Evolutionary conservation across 2,113 vertebrate species (phyloP).

Genomic region (Macrotus californicus): DNA sequence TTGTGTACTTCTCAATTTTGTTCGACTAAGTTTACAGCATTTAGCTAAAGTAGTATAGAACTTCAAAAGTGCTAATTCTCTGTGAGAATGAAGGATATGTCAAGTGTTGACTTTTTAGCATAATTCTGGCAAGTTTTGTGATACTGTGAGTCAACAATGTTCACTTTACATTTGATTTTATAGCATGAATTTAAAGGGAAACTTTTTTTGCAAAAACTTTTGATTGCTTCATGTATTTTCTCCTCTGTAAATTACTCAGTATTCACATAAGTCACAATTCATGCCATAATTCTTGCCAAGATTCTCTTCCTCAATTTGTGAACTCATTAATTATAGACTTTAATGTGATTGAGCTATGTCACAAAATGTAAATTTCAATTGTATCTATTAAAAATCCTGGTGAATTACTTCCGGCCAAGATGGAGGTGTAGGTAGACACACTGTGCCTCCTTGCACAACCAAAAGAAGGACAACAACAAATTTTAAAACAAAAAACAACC

Average conservation of each 20-base stretch:
- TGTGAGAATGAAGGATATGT: background rate
- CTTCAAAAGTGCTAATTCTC: background rate
- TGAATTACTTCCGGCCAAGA: too few species aligned
- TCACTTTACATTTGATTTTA: background rate
- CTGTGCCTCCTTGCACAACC: too few species aligned
- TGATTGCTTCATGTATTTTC: background rate
- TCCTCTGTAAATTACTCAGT: background rate
- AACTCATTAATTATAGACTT: background rate
- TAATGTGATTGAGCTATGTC: background rate
- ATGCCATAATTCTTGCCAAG: background rate
- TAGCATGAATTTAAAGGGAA: background rate
- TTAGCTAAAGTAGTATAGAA: background rate
- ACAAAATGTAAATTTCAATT: background rate
- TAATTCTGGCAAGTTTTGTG: background rate
- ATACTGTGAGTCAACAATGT: background rate
- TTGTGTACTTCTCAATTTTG: background rate
- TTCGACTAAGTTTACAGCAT: background rate
- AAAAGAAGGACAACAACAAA: too few species aligned
- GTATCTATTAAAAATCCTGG: background rate
- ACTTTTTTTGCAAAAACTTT: background rate
- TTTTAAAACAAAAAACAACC: too few species aligned
- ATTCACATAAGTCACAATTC: background rate
- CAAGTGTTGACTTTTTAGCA: background rate
- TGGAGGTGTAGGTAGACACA: too few species aligned
- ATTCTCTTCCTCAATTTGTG: background rate